Evolutionary conservation across 2,888 invertebrate species (phyloP), one percentile per base, ranked within the genome.

Genomic region (Andrena dorsata): DNA sequence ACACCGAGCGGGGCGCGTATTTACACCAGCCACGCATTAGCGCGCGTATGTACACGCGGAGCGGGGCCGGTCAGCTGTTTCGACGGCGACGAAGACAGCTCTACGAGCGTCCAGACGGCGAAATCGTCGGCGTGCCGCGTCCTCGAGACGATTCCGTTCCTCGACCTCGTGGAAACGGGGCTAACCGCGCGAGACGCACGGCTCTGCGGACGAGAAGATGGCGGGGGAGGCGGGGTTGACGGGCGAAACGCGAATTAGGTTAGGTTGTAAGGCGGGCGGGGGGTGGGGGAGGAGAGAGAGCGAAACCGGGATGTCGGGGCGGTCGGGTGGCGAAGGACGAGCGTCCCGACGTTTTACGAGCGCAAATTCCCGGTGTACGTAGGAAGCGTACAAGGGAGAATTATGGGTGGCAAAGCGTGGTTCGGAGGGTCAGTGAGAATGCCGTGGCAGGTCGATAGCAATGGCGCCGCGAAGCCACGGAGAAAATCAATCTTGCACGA

Each of bases 401-500:
- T 56, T 32, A 8, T 72, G 72, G 81, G 78, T 84, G 86, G 84
- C 82, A 86, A 88, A 88, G 88, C 88, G 79, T 89, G 88, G 80
- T 80, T 86, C 80, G 88, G 75, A 83, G 84, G 83, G 84, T 85
- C 83, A 85, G 83, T 83, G 85, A 84, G 84, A 85, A 84, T 63
- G 76, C 77, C 23, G 56, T 83, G 87, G 89, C 90, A 91, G 92
- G 91, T 93, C 93, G 92, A 93, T 93, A 93, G 91, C 91, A 92
- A 93, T 92, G 93, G 93, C 93, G 93, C 90, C 92, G 91, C 84
- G 87, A 87, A 89, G 88, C 89, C 88, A 88, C 89, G 85, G 89
- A 90, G 92, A 92, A 92, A 93, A 93, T 93, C 93, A 93, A 93
- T 93, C 90, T 90, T 82, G 86, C 69, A 87, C 86, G 90, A 86